Conservation (phyloP, 2,113 vertebrate species). For the Nicator chloris region DNA sequence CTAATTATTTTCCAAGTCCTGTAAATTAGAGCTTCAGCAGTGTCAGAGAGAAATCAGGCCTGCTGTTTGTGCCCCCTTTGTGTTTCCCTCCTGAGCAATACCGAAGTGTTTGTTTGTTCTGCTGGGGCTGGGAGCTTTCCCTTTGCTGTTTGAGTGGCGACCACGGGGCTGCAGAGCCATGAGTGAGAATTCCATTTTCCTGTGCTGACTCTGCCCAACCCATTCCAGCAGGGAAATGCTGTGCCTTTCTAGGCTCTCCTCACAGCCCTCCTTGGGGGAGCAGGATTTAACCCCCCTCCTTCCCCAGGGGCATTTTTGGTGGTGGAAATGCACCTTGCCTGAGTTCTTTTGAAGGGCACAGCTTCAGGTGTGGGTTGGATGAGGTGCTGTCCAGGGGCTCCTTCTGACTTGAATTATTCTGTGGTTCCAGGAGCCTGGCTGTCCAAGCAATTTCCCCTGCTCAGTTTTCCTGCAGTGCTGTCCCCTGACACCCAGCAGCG, state of each 20-base stretch:
- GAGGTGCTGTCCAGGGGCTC: neutral
- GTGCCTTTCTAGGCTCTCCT: neutral
- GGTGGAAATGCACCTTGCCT: neutral
- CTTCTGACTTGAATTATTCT: neutral
- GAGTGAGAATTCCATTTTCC: neutral
- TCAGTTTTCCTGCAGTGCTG: fast-evolving
- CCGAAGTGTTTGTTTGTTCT: neutral
- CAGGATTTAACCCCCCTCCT: neutral
- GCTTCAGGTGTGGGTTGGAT: neutral
- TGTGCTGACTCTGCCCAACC: neutral
- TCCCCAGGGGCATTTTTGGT: neutral
- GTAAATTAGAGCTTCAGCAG: neutral
- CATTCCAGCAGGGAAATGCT: neutral
- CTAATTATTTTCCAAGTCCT: conserved; percentile 65
- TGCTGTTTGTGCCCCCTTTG: neutral
- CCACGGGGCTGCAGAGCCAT: neutral
- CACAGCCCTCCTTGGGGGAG: neutral
- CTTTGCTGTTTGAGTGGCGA: neutral
- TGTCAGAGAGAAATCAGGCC: neutral
- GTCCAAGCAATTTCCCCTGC: neutral
- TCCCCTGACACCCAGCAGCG: fast-evolving
- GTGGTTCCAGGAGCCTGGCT: neutral
- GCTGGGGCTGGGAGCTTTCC: neutral
- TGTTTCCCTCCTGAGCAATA: neutral
- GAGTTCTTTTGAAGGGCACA: neutral